Conservation (phyloP, 2,113 vertebrate genomes). For the Corydoras sp. region DNA sequence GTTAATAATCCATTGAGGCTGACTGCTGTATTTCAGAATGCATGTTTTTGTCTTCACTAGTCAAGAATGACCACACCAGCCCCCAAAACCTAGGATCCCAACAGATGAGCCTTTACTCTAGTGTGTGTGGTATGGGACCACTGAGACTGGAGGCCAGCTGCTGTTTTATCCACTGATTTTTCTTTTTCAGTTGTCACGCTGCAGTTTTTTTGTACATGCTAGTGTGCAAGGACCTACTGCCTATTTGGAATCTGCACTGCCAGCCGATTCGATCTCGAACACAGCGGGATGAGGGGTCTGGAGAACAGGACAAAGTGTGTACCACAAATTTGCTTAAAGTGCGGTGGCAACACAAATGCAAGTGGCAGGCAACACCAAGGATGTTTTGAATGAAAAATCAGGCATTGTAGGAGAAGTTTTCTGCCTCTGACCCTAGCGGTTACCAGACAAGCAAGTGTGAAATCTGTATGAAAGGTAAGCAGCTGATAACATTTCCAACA, state of each 20-base stretch:
- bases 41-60: constrained; percentile 23
- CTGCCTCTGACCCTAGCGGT: constrained; percentile 63
- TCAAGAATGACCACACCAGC: constrained; percentile 28
- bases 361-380: constrained; percentile 48
- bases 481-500: constrained; percentile 69
- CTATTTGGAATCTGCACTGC: constrained; percentile 10
- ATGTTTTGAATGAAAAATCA: constrained; percentile 58
- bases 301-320: constrained; percentile 46
- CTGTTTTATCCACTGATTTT: constrained; percentile 39
- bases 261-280: constrained; percentile 30
- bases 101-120: constrained; percentile 31
- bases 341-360: constrained; percentile 46
- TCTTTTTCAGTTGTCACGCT: constrained; percentile 33
- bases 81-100: constrained; percentile 20
- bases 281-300: constrained; percentile 32
- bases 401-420: constrained; percentile 66
- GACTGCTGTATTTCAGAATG: constrained; percentile 14
- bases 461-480: constrained; percentile 73
- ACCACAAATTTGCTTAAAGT: constrained; percentile 47
- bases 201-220: constrained; percentile 31
- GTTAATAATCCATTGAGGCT: background rate
- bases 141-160: constrained; percentile 46
- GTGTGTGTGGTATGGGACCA: constrained; percentile 37
- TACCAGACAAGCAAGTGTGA: constrained; percentile 68
- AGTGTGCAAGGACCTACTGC: constrained; percentile 19